Evolutionary conservation across 2,888 invertebrate genomes (phyloP).

Genomic region (Agrochola macilenta): DNA sequence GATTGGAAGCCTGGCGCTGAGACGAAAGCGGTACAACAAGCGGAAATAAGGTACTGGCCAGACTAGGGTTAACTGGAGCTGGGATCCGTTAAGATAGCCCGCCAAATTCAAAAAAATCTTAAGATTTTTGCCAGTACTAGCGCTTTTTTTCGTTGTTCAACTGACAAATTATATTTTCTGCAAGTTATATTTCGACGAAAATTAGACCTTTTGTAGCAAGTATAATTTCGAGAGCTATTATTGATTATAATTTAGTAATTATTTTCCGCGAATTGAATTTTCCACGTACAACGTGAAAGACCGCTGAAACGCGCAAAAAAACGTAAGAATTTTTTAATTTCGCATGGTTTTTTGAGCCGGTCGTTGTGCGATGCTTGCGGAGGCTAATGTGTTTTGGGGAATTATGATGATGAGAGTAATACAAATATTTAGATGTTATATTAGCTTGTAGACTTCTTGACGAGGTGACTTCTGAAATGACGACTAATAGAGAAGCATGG

Average conservation of each 20-base stretch:
- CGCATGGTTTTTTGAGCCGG: neutral
- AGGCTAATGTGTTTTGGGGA: too few relatives aligned
- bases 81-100: neutral
- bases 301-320: too few relatives aligned
- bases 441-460: too few relatives aligned
- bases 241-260: neutral
- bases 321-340: neutral
- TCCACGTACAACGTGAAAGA: neutral
- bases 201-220: too few relatives aligned
- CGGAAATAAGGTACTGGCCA: constrained; percentile 4
- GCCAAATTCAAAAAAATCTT: too few relatives aligned
- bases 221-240: too few relatives aligned
- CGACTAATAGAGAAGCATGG: too few relatives aligned
- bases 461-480: too few relatives aligned
- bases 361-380: too few relatives aligned
- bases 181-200: neutral
- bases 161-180: neutral
- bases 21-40: constrained; percentile 23
- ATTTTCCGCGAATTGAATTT: neutral
- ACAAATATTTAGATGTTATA: too few relatives aligned
- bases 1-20: constrained; percentile 40
- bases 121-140: neutral
- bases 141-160: too few relatives aligned
- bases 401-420: too few relatives aligned
- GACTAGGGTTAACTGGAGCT: neutral